phyloP scores from a whole-genome alignment of 2,888 invertebrate species.

The Epicampocera succincta region DNA sequence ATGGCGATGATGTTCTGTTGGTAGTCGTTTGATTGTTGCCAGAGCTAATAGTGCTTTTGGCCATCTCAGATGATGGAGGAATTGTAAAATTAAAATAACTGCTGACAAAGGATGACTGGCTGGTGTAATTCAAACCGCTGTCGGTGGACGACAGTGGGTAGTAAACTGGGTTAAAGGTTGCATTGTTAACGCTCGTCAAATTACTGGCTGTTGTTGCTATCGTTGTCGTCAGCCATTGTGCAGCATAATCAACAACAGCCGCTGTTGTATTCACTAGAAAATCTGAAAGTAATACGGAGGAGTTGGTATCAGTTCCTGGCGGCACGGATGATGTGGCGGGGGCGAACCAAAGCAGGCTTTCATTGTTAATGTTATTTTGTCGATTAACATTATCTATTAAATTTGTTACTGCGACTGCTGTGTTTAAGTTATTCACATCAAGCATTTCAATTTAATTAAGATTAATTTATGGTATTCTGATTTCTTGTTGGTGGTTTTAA shows the following conservation, averaged over 20 bases:
- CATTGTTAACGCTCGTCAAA: conserved; percentile 46
- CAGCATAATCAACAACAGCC: conserved; percentile 57
- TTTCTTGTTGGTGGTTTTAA: background rate
- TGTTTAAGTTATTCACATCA: conserved; percentile 47
- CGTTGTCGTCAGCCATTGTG: conserved; percentile 61
- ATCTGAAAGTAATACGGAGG: conserved; percentile 42
- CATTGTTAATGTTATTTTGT: conserved; percentile 21
- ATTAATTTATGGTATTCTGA: background rate
- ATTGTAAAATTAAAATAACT: conserved; percentile 35
- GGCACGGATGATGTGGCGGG: background rate
- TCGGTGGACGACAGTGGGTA: background rate
- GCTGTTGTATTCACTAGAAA: conserved; percentile 57
- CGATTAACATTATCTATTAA: conserved; percentile 43
- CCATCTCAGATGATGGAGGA: conserved; percentile 10
- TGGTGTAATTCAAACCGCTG: conserved; percentile 29
- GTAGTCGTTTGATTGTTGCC: background rate
- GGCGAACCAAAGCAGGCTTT: conserved; percentile 7
- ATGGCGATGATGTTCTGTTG: background rate
- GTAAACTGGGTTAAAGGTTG: background rate
- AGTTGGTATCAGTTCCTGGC: conserved; percentile 10
- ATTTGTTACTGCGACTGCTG: conserved; percentile 42
- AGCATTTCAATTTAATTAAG: conserved; percentile 57
- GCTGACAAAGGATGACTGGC: conserved; percentile 3
- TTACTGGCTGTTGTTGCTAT: conserved; percentile 51
- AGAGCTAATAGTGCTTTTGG: background rate